Evolutionary conservation across 2,888 invertebrate genomes (phyloP).

Genomic region (Parnassius orleans): DNA sequence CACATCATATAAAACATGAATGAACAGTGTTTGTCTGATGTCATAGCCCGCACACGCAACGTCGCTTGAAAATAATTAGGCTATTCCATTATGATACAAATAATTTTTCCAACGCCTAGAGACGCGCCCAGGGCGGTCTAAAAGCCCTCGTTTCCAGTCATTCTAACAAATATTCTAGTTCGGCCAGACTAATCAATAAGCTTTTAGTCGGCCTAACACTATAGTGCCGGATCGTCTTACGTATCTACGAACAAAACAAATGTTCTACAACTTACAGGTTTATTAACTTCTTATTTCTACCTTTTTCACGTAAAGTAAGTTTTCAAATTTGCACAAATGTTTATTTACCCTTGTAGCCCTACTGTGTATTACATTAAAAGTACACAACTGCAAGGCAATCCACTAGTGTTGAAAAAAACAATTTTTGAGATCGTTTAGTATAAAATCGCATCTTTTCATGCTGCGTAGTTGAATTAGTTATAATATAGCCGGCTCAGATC

Average conservation of each 20-base stretch:
- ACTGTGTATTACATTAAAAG: slow-evolving; percentile 12
- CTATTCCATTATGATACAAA: slow-evolving; percentile 16
- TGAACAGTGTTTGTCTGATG: slow-evolving; percentile 20
- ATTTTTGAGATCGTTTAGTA: neutral
- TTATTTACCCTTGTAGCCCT: slow-evolving; percentile 21
- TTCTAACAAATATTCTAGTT: slow-evolving; percentile 38
- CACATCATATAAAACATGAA: slow-evolving; percentile 24
- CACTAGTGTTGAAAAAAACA: slow-evolving; percentile 17
- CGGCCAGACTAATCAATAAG: slow-evolving; percentile 61
- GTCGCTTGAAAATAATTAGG: slow-evolving; percentile 19
- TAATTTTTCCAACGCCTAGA: slow-evolving; percentile 19
- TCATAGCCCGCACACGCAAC: slow-evolving; percentile 12
- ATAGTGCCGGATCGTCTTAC: slow-evolving; percentile 20
- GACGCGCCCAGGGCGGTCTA: slow-evolving; percentile 24
- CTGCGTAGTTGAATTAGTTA: neutral
- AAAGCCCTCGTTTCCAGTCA: slow-evolving; percentile 35
- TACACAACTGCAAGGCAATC: slow-evolving; percentile 15
- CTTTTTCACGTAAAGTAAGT: slow-evolving; percentile 5
- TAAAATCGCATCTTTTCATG: neutral
- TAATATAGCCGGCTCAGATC: slow-evolving; percentile 3
- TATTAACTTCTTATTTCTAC: neutral
- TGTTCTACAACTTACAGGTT: too few species aligned
- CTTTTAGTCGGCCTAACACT: slow-evolving; percentile 43
- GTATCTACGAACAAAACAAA: neutral
- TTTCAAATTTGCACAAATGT: slow-evolving; percentile 13